Evolutionary conservation across 35 echinoderm and acorn worm species (phyloP).

Genomic region (Heliocidaris erythrogramma): DNA sequence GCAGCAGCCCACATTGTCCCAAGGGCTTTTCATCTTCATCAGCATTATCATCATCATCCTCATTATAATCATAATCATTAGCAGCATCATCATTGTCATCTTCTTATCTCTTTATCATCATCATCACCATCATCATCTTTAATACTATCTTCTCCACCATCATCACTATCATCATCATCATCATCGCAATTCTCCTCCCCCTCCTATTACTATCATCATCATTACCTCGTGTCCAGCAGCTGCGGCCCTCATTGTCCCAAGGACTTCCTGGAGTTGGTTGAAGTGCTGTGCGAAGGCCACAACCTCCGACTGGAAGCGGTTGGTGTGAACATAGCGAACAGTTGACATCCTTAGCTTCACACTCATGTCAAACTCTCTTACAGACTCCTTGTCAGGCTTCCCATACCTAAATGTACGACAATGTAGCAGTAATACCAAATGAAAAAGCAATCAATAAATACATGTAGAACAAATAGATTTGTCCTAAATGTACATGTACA

Average conservation of each 20-base stretch:
- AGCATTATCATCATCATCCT: not conserved
- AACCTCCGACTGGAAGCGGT: constrained; percentile 85
- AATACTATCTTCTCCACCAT: not conserved
- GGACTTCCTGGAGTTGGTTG: constrained; percentile 81
- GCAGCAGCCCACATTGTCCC: not conserved
- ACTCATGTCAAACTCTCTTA: constrained; percentile 80
- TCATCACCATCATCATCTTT: not conserved
- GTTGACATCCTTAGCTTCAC: constrained; percentile 87
- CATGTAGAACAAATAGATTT: too few relatives aligned
- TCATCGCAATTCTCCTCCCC: too few relatives aligned
- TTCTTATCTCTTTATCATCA: not conserved
- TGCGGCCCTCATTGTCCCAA: constrained; percentile 79
- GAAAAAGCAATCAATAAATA: too few relatives aligned
- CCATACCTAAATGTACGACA: constrained; percentile 68
- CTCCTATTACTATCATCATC: not conserved
- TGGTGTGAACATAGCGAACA: constrained; percentile 92
- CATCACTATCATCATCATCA: not conserved
- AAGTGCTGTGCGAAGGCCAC: constrained; percentile 95
- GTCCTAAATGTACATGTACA: too few relatives aligned
- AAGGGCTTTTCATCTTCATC: not conserved
- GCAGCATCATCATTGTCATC: not conserved
- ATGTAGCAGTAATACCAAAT: not conserved
- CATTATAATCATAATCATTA: not conserved
- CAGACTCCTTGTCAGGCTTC: constrained; percentile 60
- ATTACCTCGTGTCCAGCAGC: constrained; percentile 79